phyloP scores from a whole-genome alignment of 2,888 invertebrate species.

The Aporophyla nigra region DNA sequence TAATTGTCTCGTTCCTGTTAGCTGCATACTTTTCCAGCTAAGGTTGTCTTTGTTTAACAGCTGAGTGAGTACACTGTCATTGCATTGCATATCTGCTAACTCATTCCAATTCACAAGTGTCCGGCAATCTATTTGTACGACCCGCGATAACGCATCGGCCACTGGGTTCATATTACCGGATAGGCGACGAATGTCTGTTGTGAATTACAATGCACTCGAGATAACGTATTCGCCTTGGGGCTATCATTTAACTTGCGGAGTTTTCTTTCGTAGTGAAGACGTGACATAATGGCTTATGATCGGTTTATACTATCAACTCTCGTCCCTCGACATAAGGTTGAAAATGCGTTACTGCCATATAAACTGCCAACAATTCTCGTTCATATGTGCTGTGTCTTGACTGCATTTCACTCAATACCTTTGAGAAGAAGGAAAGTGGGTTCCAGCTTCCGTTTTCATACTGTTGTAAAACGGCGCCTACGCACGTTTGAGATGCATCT shows the following conservation, averaged over 20 bases:
- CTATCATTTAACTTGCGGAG: background rate
- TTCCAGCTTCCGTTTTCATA: background rate
- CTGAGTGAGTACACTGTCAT: slow-evolving; percentile 6
- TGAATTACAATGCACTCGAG: background rate
- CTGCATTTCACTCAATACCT: no score
- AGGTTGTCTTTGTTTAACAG: slow-evolving; percentile 3
- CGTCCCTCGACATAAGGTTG: background rate
- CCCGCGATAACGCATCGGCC: background rate
- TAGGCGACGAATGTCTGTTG: background rate
- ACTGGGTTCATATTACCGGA: background rate
- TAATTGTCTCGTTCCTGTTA: background rate
- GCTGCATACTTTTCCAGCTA: background rate
- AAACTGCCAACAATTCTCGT: background rate
- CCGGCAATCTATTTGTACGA: background rate
- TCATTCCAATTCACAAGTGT: slow-evolving; percentile 2
- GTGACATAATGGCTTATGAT: slow-evolving; percentile 1
- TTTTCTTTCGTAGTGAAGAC: background rate
- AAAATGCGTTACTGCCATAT: no score
- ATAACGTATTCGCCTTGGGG: background rate
- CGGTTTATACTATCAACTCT: background rate
- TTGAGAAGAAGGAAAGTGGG: background rate
- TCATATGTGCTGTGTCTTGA: background rate
- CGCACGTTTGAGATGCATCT: background rate
- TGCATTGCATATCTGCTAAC: slow-evolving; percentile 2
- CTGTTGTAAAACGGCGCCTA: background rate